These are phyloP conservation scores for Acrobasis suavella DNA, from an alignment of 2,888 invertebrate species.

Conservation along the genomic window DNA sequence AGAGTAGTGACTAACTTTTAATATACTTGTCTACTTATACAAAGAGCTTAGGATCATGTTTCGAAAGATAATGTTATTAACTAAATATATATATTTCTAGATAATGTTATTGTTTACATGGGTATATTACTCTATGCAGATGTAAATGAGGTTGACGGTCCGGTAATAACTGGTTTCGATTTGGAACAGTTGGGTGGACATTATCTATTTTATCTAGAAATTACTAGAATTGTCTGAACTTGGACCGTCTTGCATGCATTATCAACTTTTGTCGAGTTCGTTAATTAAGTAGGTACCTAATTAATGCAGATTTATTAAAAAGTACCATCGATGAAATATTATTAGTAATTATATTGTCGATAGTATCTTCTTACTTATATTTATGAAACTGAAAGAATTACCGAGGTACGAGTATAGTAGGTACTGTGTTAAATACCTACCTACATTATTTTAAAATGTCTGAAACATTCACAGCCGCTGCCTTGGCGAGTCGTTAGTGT, in stretches of 20 bases:
- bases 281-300: not conserved
- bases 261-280: not conserved
- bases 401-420: too few species aligned
- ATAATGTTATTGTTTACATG: slow-evolving; percentile 33
- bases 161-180: slow-evolving; percentile 62
- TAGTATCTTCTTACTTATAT: too few species aligned
- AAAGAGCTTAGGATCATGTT: not conserved
- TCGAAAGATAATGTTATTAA: not conserved
- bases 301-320: too few species aligned
- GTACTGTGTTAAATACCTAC: too few species aligned
- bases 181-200: slow-evolving; percentile 60
- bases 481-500: too few species aligned
- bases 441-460: too few species aligned
- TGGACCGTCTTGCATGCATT: not conserved
- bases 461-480: too few species aligned
- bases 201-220: slow-evolving; percentile 62
- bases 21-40: not conserved
- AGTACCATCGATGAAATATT: too few species aligned
- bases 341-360: too few species aligned
- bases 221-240: slow-evolving; percentile 39
- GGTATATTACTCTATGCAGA: slow-evolving; percentile 27
- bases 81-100: too few species aligned
- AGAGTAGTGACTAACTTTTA: too few species aligned
- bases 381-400: too few species aligned
- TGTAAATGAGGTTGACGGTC: slow-evolving; percentile 51